Base-by-base conservation (phyloP, 2,888 invertebrate species). In the Diabrotica balteata region DNA sequence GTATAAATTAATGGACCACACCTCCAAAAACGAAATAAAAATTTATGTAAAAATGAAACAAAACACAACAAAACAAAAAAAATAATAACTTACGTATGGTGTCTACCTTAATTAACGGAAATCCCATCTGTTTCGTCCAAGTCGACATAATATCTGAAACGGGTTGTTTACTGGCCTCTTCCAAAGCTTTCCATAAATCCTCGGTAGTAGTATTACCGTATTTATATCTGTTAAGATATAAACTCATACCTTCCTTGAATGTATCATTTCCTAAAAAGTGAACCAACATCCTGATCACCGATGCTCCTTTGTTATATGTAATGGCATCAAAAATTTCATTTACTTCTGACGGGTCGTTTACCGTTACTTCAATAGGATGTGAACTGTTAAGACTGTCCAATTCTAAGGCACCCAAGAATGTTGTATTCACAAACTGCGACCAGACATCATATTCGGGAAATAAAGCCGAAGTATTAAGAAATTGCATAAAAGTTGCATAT, bases 121-220 rank as follows among this genome's bases (percentile, higher is more conserved):
- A 98, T 50, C 98, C 97, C 97, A 98, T 97, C 22, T 98, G 92
- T 80, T 94, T 93, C 0, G 97, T 98, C 98, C 98, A 99, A 22
- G 95, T 94, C 9, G 93, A 92, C 98, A 99, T 98, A 8, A 98
- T 92, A 59, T 89, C 90, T 1, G 90, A 91, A 1, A 99, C 93
- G 4, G 96, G 95, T 82, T 97, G 95, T 17, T 91, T 90, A 74
- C 95, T 95, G 1, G 94, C 93, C 80, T 93, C 92, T 78, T 93
- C 93, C 71, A 98, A 86, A 0, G 95, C 92, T 0, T 89, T 88
- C 98, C 98, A 98, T 75, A 98, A 86, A 83, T 98, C 96, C 82
- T 93, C 94, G 0, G 98, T 97, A 77, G 91, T 90, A 2, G 97
- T 95, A 82, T 98, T 98, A 77, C 89, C 90, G 82, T 96, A 97